Conservation (phyloP, 2,888 invertebrate genomes). For the Oscheius onirici region DNA sequence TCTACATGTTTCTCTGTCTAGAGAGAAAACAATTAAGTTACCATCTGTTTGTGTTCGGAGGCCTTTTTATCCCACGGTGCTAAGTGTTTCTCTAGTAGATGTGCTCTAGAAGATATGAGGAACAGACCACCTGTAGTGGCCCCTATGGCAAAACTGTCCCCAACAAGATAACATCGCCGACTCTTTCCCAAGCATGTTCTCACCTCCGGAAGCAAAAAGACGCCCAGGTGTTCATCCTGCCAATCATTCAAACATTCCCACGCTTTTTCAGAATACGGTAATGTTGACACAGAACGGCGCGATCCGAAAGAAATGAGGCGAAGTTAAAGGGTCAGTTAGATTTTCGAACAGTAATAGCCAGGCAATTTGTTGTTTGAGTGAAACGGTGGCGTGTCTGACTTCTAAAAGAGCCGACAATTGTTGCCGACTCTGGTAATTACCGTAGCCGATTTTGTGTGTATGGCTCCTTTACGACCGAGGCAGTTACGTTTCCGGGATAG, state of each 20-base stretch:
- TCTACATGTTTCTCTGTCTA: neutral
- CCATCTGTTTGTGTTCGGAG: too few relatives aligned
- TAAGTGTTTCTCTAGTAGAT: too few relatives aligned
- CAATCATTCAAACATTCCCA: neutral
- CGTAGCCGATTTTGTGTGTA: constrained; percentile 6
- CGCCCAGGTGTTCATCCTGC: neutral
- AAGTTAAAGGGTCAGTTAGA: neutral
- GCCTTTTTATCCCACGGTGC: too few relatives aligned
- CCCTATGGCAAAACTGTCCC: constrained; percentile 7
- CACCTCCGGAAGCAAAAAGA: neutral
- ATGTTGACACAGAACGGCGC: constrained; percentile 26
- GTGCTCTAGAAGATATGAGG: neutral
- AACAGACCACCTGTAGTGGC: constrained; percentile 13
- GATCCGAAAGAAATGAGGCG: neutral
- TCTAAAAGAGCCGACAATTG: constrained; percentile 28
- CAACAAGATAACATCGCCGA: constrained; percentile 3
- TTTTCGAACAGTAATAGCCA: neutral
- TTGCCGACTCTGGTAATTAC: constrained; percentile 29
- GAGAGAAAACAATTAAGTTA: neutral
- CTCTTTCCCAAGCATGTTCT: neutral
- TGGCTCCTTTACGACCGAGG: constrained; percentile 16
- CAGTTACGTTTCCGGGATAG: constrained; percentile 17
- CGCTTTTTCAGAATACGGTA: constrained; percentile 1
- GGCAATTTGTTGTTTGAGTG: neutral
- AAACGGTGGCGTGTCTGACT: neutral